phyloP scores from a whole-genome alignment of 2,113 vertebrate species.

The Cinclus cinclus region DNA sequence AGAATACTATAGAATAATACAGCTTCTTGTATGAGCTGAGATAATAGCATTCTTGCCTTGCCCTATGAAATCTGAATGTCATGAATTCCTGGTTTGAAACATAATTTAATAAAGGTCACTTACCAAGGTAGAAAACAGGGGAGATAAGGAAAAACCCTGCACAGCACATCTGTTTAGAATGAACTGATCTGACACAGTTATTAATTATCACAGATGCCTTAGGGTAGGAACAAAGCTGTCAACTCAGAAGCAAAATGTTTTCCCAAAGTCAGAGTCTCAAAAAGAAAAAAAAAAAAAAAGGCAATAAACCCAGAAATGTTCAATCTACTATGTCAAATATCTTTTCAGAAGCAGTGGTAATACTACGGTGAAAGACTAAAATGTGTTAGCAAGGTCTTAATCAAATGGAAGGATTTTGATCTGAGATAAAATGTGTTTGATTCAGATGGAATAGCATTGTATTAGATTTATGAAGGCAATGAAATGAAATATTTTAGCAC shows the following conservation, averaged over 20 bases:
- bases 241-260: conserved; percentile 16
- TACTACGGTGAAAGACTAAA: not conserved
- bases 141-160: conserved; percentile 36
- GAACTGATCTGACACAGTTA: conserved; percentile 34
- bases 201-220: conserved; percentile 59
- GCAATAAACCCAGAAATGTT: not conserved
- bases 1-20: not conserved
- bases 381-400: not conserved
- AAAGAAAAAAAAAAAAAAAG: not conserved
- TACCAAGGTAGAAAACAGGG: conserved; percentile 8
- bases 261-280: not conserved
- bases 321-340: not conserved
- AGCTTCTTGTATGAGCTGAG: not conserved
- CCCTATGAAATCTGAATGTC: conserved; percentile 39
- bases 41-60: not conserved
- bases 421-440: not conserved
- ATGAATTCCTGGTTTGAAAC: conserved; percentile 33
- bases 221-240: conserved; percentile 45
- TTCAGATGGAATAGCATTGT: not conserved
- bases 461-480: not conserved
- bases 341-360: not conserved
- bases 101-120: conserved; percentile 56
- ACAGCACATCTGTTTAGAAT: conserved; percentile 42
- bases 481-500: not conserved
- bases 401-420: not conserved